phyloP scores from a whole-genome alignment of 2,888 invertebrate genomes.

The Polietes domitor region DNA sequence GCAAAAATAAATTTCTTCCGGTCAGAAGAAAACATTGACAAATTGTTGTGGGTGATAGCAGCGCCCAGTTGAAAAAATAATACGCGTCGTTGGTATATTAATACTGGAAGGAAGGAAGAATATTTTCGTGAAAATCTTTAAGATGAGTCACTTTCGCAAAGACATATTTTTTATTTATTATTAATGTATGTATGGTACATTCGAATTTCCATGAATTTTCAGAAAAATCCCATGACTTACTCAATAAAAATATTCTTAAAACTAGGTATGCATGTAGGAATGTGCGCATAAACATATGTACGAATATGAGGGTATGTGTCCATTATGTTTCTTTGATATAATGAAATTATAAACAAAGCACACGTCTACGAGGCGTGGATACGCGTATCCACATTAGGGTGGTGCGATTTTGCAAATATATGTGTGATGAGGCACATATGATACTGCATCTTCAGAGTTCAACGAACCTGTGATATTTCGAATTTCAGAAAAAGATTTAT shows the following conservation, averaged over 20 bases:
- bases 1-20: not conserved
- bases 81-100: too few relatives aligned
- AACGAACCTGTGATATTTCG: too few relatives aligned
- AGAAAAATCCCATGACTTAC: constrained; percentile 66
- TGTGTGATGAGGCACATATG: too few relatives aligned
- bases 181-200: not conserved
- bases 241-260: constrained; percentile 62
- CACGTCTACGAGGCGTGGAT: not conserved
- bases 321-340: not conserved
- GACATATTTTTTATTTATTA: not conserved
- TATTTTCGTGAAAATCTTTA: not conserved
- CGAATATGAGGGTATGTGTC: not conserved
- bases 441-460: too few relatives aligned
- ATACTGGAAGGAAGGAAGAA: not conserved
- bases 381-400: not conserved
- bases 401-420: too few relatives aligned
- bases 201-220: constrained; percentile 33
- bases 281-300: not conserved
- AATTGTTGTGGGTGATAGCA: not conserved
- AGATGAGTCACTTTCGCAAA: constrained; percentile 6
- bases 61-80: not conserved
- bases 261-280: not conserved
- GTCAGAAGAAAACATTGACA: not conserved
- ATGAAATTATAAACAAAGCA: constrained; percentile 5
- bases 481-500: too few relatives aligned